Evolutionary conservation across 2,888 invertebrate species (phyloP), one percentile per base, ranked within the genome.

Genomic region (Petrolisthes cinctipes): DNA sequence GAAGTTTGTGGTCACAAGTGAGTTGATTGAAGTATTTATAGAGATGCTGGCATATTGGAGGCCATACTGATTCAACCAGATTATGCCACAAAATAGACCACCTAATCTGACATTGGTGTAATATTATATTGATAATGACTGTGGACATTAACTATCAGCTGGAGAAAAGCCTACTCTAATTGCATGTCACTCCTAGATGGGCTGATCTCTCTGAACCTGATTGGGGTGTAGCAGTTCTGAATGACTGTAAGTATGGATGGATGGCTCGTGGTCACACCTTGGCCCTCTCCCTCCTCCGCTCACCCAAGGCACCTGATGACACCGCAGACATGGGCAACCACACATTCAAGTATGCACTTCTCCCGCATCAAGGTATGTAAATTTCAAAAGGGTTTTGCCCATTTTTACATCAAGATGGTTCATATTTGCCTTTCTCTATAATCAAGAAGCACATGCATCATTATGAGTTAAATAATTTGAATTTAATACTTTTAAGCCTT

Each of bases 1-100:
- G 94, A 94, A 92, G 93, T 94, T 7, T 94, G 94, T 92, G 93
- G 93, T 57, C 94, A 94, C 91, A 94, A 93, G 91, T 92, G 75
- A 89, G 91, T 86, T 23, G 14, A 23, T 11, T 4, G 37, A 4
- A 5, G 17, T 6, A 37, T 68, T 71, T 68, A 11, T 79, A 71
- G 76, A 7, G 6, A 14, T 37, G 17, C 11, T 78, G 37, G 20
- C 17, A 51, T 11, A 37, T 11, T 17, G 23, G 57, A 20, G 17
- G 37, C 37, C 4, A 20, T 56, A 20, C 7, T 54, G 7, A 23
- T 79, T 53, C 53, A 53, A 53, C 51, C 53, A 0, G n/a, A 14
- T 56, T 53, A 11, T 56, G 6, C n/a, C 5, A 17, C 23, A n/a
- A 37, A 37, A 37, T 2, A 37, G 37, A 37, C 37, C 17, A 14